Evolutionary conservation across 2,113 vertebrate species (phyloP).

Genomic region (Eublepharis macularius): DNA sequence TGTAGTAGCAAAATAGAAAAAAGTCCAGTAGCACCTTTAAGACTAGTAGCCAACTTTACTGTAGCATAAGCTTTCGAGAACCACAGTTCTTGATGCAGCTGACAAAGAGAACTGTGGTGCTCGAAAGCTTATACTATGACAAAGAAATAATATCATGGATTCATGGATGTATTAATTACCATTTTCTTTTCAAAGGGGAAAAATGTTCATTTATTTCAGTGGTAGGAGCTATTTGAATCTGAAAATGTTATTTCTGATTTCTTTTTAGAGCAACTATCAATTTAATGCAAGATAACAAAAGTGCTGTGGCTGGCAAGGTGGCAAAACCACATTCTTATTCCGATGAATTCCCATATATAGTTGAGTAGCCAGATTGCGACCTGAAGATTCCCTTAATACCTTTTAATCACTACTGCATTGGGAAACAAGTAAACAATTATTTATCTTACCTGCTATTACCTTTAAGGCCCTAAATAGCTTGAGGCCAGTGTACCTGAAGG

Average conservation of each 20-base stretch:
- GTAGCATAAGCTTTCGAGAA: too few relatives aligned
- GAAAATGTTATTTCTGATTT: neutral
- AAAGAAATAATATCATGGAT: constrained; percentile 3
- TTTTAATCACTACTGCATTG: neutral
- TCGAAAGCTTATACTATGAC: too few relatives aligned
- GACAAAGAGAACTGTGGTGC: too few relatives aligned
- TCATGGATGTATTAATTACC: neutral
- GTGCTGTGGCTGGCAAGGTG: too few relatives aligned
- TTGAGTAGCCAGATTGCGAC: neutral
- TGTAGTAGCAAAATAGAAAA: too few relatives aligned
- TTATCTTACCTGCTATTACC: neutral
- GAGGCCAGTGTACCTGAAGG: too few relatives aligned
- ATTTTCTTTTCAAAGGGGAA: neutral
- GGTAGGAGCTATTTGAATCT: neutral
- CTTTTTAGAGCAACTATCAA: neutral
- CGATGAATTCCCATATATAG: neutral
- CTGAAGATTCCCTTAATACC: neutral
- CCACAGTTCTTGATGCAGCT: too few relatives aligned
- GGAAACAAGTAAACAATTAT: too few relatives aligned
- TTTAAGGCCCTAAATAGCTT: too few relatives aligned
- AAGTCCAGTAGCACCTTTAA: too few relatives aligned
- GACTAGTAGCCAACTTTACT: too few relatives aligned
- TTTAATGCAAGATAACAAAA: neutral
- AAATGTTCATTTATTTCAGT: neutral
- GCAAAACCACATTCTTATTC: neutral